Base-by-base conservation (phyloP, 2,888 invertebrate genomes). In the Pyrrhia umbra region DNA sequence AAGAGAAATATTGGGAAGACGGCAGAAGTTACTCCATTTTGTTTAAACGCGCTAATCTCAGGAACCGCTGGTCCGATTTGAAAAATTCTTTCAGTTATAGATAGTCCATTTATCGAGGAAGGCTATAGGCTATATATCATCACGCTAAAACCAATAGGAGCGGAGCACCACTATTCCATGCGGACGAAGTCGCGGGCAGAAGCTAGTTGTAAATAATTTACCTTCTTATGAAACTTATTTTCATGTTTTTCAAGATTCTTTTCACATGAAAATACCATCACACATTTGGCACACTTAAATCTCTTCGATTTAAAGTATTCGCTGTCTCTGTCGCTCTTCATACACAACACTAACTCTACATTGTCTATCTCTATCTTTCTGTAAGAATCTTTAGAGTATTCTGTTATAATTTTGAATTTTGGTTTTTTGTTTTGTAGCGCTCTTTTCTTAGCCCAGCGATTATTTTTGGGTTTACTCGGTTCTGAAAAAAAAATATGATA, bases 401-500 rank as follows among this genome's bases (percentile, higher is more conserved):
- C 54, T 4, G 73, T 68, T 8, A 79, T 40, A 2, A 84, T 76
- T 80, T 79, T 83, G 40, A 84, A 88, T 76, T 88, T 89, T 0
- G 82, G 83, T 37, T 82, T 86, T 34, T 83, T 85, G 60, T 86
- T 87, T 13, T 77, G 73, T 15, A 73, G 16, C 0, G 81, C 82
- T 13, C 75, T 68, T 65, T 82, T 80, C 15, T 57, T 62, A 0
- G 84, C 85, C 88, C 88, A 88, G 1, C 80, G 78, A 49, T 79
- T 87, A 3, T 16, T 73, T 47, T 68, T 79, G 0, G 43, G 2
- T 0, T 59, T 80, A 4, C 40, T 61, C 6, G 25, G 2, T 42
- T 61, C 47, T 20, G 8, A 27, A 40, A 50, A 2, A 9, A 45
- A 25, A 45, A 45, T 3, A 1, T 13, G 0, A 15, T 23, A 39